Evolutionary conservation across 2,888 invertebrate genomes (phyloP).

Genomic region (Meta bourneti): DNA sequence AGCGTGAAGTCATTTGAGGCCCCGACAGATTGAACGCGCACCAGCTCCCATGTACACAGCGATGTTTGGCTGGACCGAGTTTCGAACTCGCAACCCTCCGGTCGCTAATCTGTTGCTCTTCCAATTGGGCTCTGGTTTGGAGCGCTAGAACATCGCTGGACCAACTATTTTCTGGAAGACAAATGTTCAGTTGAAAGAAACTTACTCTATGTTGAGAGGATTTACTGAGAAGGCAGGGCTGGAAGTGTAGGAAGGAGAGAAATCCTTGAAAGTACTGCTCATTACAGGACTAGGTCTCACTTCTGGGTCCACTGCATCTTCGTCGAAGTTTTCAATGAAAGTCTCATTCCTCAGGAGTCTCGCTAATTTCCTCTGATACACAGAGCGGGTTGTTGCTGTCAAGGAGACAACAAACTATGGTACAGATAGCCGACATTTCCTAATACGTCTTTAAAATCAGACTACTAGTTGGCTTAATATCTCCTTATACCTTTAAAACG

Average conservation of each 20-base stretch:
- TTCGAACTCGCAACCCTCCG: too few species aligned
- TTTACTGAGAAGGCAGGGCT: not conserved
- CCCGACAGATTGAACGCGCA: too few species aligned
- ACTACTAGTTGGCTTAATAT: not conserved
- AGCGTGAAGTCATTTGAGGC: too few species aligned
- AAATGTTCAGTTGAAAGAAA: not conserved
- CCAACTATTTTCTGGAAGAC: too few species aligned
- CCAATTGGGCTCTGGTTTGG: too few species aligned
- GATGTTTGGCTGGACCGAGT: too few species aligned
- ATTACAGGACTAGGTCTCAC: slow-evolving; percentile 10
- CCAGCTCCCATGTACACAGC: too few species aligned
- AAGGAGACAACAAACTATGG: not conserved
- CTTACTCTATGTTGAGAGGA: not conserved
- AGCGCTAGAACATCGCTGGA: too few species aligned
- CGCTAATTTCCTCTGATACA: slow-evolving; percentile 65
- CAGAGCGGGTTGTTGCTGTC: slow-evolving; percentile 52
- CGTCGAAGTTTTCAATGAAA: not conserved
- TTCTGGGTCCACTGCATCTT: slow-evolving; percentile 17
- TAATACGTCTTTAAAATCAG: not conserved
- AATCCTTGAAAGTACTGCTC: slow-evolving; percentile 33
- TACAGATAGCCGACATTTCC: not conserved
- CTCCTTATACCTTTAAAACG: not conserved
- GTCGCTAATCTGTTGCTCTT: too few species aligned
- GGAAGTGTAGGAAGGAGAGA: slow-evolving; percentile 8
- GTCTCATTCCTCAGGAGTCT: slow-evolving; percentile 48